Evolutionary conservation across 2,888 invertebrate species (phyloP).

Genomic region (Heterodera filipjevi): DNA sequence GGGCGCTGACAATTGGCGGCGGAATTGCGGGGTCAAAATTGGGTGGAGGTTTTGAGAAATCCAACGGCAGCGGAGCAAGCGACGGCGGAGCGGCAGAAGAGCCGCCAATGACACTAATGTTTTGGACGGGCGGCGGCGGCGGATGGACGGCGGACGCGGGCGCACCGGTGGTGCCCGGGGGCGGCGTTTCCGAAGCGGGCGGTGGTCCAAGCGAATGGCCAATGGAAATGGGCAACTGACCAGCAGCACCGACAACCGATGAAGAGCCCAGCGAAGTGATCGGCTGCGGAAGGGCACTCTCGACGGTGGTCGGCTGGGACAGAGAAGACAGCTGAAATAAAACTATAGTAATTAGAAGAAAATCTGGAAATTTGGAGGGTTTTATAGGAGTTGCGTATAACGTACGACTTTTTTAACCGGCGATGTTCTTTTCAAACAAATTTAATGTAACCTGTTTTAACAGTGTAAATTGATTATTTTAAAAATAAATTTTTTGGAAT

Average conservation of each 20-base stretch:
- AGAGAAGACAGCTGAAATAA: neutral
- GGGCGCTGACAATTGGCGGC: constrained; percentile 18
- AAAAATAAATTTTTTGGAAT: no score
- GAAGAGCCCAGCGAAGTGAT: neutral
- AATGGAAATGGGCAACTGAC: constrained; percentile 4
- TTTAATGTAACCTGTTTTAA: no score
- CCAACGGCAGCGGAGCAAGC: neutral
- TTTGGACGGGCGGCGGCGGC: constrained; percentile 1
- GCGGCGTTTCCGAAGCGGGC: constrained; percentile 14
- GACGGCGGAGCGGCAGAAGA: neutral
- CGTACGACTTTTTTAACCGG: no score
- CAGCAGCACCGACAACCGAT: neutral
- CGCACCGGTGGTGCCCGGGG: constrained; percentile 13
- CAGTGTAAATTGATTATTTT: no score
- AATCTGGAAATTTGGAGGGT: no score
- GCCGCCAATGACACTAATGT: constrained; percentile 30
- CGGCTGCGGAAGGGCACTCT: neutral
- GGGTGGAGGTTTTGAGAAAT: constrained; percentile 33
- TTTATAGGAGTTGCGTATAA: no score
- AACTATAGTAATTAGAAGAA: no score
- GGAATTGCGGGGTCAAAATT: constrained; percentile 33
- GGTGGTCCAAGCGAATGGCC: constrained; percentile 1
- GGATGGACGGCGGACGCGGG: neutral
- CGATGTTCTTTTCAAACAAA: no score
- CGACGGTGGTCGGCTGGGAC: neutral